Base-by-base conservation (phyloP, 2,888 invertebrate species). In the Danaus chrysippus region DNA sequence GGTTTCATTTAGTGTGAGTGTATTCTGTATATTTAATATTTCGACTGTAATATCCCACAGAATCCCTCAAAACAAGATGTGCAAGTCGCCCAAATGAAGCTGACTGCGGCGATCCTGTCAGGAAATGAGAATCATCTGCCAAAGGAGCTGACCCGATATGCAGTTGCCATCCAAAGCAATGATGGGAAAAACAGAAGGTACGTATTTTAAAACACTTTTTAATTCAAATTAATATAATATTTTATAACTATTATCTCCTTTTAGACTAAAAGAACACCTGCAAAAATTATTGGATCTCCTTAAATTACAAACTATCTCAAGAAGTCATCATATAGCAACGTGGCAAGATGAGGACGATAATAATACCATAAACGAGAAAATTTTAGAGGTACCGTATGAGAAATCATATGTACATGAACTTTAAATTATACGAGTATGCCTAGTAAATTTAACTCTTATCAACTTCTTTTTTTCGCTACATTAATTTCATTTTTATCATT, bases 181-280 rank as follows among this genome's bases (percentile, higher is more conserved):
- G 56, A 56, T 3, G 42, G 34, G 15, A 55, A 60, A 11, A 61
- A 62, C 23, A 3, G 1, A n/a, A 54, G 3, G 42, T 10, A 17
- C 41, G 17, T 8, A 1, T 34, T 43, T 12, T 13, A 10, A 56
- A 3, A 43, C 6, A 13, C 52, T 15, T 42, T 52, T 19, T 15
- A 49, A 17, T 2, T 10, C 8, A 49, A 17, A 10, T 49, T 17
- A n/a, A 10, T 49, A 17, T 9, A 17, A 10, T 49, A 17, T 46
- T 15, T n/a, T 11, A 15, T 46, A 13, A 8, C 23, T 34, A 34
- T 34, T 34, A 3, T 34, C 23, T 34, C 23, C 6, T 34, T 34
- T 34, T 6, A 83, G 82, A 42, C 63, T 80, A 2, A 73, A 79
- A 43, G 73, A 78, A 6, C 85, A 85, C 61, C 66, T 83, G 3